A percentile compares a stretch with the other conserved stretches of the same genome.
Evolutionary conservation across 2,888 invertebrate species (phyloP).

Genomic region (Adelognathus sp.): DNA sequence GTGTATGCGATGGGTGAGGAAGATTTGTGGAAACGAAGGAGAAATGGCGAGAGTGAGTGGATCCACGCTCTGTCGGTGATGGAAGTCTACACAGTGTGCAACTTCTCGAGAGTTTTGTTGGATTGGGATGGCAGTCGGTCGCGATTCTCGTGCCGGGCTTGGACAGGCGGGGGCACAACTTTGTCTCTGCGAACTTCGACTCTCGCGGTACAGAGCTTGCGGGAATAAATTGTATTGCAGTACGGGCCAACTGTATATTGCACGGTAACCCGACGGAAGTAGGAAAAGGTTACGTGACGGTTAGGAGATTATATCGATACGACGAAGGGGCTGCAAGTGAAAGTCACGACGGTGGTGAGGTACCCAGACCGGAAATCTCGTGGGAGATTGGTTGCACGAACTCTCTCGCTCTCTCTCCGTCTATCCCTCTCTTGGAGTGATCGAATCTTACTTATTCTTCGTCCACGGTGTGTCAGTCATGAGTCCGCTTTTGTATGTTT

Average conservation of each 20-base stretch:
- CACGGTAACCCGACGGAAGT: not conserved
- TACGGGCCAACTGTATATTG: not conserved
- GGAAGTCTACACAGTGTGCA: not conserved
- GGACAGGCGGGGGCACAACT: not conserved
- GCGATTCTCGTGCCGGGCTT: not conserved
- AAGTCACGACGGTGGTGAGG: not conserved
- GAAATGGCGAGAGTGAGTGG: not conserved
- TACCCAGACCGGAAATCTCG: not conserved
- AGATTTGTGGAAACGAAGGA: not conserved
- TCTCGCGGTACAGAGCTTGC: slow-evolving; percentile 20
- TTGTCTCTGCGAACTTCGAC: slow-evolving; percentile 12
- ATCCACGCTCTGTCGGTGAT: not conserved
- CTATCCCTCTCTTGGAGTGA: not conserved
- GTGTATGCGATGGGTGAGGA: not conserved
- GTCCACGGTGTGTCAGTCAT: not conserved
- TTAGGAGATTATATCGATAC: slow-evolving; percentile 58
- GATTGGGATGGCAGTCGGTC: no score
- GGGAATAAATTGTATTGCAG: slow-evolving; percentile 47
- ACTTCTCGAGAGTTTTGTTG: slow-evolving; percentile 5
- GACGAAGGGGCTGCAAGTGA: not conserved
- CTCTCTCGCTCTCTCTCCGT: no score
- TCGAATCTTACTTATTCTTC: not conserved
- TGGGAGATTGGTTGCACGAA: slow-evolving; percentile 3
- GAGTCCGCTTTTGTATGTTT: not conserved
- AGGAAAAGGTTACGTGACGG: slow-evolving; percentile 50